These are phyloP conservation scores for Arctocebus calabarensis DNA, from an alignment of 2,797 vertebrate genomes.

Conservation along the genomic window DNA sequence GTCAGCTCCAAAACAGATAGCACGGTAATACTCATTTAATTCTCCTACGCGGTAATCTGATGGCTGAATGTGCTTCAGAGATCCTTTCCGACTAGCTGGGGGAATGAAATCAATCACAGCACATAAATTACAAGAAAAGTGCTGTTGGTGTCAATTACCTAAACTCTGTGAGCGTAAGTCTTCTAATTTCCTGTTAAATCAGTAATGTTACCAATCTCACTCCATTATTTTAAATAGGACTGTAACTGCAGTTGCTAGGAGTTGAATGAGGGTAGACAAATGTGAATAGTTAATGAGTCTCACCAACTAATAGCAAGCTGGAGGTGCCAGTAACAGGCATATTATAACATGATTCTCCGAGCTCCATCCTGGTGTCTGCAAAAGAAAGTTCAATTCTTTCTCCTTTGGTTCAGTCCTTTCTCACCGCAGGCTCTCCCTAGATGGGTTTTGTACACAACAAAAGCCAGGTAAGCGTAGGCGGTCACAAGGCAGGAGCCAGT, in stretches of 20 bases:
- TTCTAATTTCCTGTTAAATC: slow-evolving; percentile 89
- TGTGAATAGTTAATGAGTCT: slow-evolving; percentile 85
- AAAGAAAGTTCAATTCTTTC: slow-evolving; percentile 60
- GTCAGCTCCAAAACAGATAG: slow-evolving; percentile 77
- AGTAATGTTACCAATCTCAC: slow-evolving; percentile 87
- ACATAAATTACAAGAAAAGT: slow-evolving; percentile 83
- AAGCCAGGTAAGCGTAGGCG: slow-evolving; percentile 55
- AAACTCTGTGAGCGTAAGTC: slow-evolving; percentile 84
- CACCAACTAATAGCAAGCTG: slow-evolving; percentile 83
- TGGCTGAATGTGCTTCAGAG: slow-evolving; percentile 83
- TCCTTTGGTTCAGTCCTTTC: slow-evolving; percentile 55
- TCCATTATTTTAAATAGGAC: slow-evolving; percentile 88
- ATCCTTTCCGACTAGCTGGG: slow-evolving; percentile 83
- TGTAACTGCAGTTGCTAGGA: slow-evolving; percentile 86
- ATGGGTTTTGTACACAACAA: slow-evolving; percentile 57
- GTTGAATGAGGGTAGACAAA: slow-evolving; percentile 82
- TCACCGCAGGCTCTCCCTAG: background rate
- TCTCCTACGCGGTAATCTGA: slow-evolving; percentile 82
- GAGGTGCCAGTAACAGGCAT: slow-evolving; percentile 83
- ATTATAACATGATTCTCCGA: slow-evolving; percentile 61
- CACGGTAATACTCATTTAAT: slow-evolving; percentile 83
- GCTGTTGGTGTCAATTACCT: slow-evolving; percentile 88
- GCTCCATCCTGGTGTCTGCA: slow-evolving; percentile 69
- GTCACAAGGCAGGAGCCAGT: slow-evolving; percentile 21
- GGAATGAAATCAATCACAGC: slow-evolving; percentile 86